A percentile compares a stretch with the other conserved stretches of the same genome.
These are phyloP conservation scores for Ammodramus savannarum DNA, from an alignment of 2,113 vertebrate genomes.

Conservation along the genomic window DNA sequence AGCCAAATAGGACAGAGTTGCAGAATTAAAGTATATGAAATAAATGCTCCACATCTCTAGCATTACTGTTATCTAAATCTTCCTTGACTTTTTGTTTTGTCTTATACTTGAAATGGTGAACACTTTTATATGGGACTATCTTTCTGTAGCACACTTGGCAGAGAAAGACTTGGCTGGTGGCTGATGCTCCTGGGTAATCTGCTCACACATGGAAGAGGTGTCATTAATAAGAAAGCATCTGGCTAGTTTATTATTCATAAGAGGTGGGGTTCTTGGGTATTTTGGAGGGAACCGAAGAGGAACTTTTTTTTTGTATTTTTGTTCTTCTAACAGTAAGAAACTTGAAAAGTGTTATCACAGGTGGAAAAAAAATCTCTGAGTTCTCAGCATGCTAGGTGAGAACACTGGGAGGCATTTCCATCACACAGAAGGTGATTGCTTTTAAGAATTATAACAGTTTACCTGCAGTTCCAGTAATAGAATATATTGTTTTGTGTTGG, in stretches of 20 bases:
- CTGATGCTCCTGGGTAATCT: not conserved
- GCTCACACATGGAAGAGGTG: not conserved
- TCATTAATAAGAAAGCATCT: not conserved
- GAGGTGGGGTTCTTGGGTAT: not conserved
- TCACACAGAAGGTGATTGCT: not conserved
- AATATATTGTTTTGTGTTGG: rapidly evolving
- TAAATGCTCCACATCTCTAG: not conserved
- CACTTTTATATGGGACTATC: not conserved
- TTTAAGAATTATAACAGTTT: not conserved
- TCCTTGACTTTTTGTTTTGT: rapidly evolving
- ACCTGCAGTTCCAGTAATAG: not conserved
- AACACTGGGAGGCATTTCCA: not conserved
- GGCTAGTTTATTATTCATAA: not conserved
- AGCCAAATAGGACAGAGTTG: not conserved
- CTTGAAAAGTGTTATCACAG: not conserved
- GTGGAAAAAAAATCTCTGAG: not conserved
- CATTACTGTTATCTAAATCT: not conserved
- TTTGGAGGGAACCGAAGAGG: not conserved
- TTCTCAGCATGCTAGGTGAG: not conserved
- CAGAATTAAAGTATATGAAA: not conserved
- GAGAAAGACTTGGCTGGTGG: rapidly evolving
- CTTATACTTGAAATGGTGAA: not conserved
- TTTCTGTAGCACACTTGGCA: not conserved
- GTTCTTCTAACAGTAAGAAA: not conserved
- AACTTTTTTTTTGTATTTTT: not conserved